A percentile compares a stretch with the other conserved stretches of the same genome.
These are phyloP conservation scores for Henicopernis longicauda DNA, from an alignment of 2,113 vertebrate genomes.

Conservation along the genomic window DNA sequence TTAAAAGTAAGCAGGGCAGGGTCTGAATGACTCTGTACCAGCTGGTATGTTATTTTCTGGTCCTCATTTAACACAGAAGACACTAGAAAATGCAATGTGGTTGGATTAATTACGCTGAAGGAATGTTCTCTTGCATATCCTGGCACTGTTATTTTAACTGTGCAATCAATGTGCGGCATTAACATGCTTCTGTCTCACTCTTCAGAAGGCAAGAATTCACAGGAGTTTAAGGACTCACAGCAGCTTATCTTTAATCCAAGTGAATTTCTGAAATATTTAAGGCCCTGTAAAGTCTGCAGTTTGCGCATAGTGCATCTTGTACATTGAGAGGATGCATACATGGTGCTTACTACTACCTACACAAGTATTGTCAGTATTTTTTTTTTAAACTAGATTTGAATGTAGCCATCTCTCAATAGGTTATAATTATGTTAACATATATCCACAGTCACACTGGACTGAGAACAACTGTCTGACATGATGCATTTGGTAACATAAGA, in stretches of 20 bases:
- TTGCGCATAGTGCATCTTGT: not conserved
- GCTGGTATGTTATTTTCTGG: not conserved
- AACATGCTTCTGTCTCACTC: not conserved
- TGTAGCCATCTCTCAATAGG: not conserved
- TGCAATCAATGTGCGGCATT: not conserved
- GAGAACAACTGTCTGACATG: not conserved
- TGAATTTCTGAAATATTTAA: not conserved
- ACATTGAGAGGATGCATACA: not conserved
- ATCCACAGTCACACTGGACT: not conserved
- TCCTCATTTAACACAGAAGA: not conserved
- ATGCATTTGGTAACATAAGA: not conserved
- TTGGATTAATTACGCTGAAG: not conserved
- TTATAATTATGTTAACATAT: not conserved
- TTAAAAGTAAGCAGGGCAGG: not conserved
- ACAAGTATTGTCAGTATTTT: not conserved
- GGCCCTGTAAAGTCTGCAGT: not conserved
- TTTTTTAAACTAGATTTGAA: not conserved
- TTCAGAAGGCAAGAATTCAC: constrained; percentile 36
- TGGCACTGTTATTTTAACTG: constrained; percentile 9
- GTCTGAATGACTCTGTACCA: not conserved
- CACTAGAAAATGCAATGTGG: not conserved
- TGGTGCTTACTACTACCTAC: not conserved
- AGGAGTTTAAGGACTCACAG: not conserved
- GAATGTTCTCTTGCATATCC: not conserved
- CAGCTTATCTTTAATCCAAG: constrained; percentile 50